Conservation (phyloP, 2,797 vertebrate species). For the Urosaurus nigricauda region DNA sequence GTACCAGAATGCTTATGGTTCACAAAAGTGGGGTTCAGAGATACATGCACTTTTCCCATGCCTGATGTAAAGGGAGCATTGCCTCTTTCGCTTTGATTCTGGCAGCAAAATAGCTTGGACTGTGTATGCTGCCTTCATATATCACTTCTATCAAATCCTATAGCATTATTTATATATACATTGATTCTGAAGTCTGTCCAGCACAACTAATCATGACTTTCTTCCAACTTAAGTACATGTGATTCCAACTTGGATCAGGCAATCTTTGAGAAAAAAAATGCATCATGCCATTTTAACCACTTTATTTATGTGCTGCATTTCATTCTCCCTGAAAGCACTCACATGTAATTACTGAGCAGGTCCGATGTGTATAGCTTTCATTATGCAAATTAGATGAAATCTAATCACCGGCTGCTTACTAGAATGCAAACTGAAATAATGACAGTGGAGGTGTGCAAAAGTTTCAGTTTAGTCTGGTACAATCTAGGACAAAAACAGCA, state of each 20-base stretch:
- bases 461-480: slow-evolving; percentile 24
- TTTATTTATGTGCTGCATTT: not conserved
- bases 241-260: not conserved
- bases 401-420: not conserved
- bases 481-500: not conserved
- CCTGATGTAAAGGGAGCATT: no score
- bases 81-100: no score
- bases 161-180: not conserved
- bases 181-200: not conserved
- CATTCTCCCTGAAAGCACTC: not conserved
- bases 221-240: not conserved
- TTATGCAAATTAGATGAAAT: slow-evolving; percentile 25
- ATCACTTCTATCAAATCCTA: not conserved
- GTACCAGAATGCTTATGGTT: no score
- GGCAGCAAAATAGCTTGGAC: not conserved
- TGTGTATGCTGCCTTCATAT: not conserved
- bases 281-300: not conserved
- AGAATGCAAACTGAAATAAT: slow-evolving; percentile 12
- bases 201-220: not conserved
- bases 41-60: no score
- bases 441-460: not conserved
- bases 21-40: no score
- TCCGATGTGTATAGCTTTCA: not conserved
- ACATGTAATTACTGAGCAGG: not conserved
- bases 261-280: not conserved